These are phyloP conservation scores for Ernsta delagoae DNA, from an alignment of 2,888 invertebrate genomes.

Conservation along the genomic window DNA sequence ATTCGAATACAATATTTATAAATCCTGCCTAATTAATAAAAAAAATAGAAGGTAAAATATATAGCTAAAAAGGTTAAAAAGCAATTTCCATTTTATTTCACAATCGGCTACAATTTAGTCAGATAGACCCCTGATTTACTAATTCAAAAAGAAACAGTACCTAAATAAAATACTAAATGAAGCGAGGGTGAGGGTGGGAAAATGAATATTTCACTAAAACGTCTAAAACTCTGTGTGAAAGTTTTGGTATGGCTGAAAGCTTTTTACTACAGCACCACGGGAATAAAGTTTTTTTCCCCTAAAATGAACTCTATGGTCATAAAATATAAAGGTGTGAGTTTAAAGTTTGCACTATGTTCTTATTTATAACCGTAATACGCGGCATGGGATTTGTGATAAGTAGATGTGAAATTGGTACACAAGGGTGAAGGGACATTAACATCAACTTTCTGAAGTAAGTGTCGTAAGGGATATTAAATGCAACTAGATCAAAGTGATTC, in stretches of 20 bases:
- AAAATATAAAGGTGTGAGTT: background rate
- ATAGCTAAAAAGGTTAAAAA: too few species aligned
- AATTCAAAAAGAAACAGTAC: background rate
- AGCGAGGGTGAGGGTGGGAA: background rate
- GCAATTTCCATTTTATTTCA: too few species aligned
- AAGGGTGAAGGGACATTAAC: background rate
- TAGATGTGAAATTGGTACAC: background rate
- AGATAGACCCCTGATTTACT: too few species aligned
- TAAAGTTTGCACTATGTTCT: background rate
- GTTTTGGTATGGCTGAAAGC: conserved; percentile 1
- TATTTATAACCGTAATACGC: background rate
- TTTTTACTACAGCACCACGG: conserved; percentile 2
- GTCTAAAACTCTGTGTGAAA: too few species aligned
- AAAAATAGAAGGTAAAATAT: too few species aligned
- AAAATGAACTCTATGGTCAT: background rate
- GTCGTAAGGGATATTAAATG: background rate
- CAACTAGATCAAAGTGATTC: too few species aligned
- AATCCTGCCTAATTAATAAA: too few species aligned
- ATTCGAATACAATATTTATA: too few species aligned
- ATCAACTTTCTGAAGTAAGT: background rate
- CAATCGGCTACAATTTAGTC: too few species aligned
- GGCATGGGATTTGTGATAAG: background rate
- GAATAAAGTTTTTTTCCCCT: background rate
- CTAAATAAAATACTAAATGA: background rate
- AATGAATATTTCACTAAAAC: background rate